A percentile compares a stretch with the other conserved stretches of the same genome.
Conservation (phyloP, 2,113 vertebrate genomes). For the Sclerurus mexicanus region DNA sequence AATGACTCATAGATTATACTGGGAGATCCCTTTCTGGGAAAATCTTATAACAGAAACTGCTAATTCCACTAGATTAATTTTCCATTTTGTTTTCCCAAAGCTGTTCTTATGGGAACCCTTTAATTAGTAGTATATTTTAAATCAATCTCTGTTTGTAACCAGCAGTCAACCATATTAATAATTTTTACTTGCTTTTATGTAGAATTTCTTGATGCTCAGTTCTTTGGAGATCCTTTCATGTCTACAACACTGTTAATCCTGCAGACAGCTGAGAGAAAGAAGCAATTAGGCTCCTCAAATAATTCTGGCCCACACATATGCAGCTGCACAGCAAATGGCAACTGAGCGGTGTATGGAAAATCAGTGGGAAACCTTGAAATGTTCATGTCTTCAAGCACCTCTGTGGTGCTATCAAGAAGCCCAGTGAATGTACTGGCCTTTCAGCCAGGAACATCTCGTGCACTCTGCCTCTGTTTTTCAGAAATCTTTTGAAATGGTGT, state of each 20-base stretch:
- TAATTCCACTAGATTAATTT: conserved; percentile 42
- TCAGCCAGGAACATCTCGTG: background rate
- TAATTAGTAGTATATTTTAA: conserved; percentile 19
- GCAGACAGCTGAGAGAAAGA: background rate
- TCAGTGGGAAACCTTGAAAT: background rate
- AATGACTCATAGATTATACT: background rate
- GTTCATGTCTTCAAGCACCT: background rate
- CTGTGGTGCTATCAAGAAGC: background rate
- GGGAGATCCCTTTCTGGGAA: conserved; percentile 7
- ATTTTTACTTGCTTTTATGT: background rate
- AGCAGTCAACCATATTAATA: background rate
- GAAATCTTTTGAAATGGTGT: background rate
- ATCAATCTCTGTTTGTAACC: background rate
- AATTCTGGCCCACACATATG: background rate
- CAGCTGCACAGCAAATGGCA: background rate
- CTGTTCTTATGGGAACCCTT: background rate
- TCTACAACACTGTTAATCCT: background rate
- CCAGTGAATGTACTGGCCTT: background rate
- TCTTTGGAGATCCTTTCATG: background rate
- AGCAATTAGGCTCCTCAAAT: background rate
- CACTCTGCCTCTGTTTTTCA: background rate
- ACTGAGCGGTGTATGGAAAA: background rate
- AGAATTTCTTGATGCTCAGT: background rate
- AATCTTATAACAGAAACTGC: conserved; percentile 11
- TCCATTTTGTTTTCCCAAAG: conserved; percentile 22